Evolutionary conservation across 2,888 invertebrate species (phyloP), one percentile per base, ranked within the genome.

Genomic region (Embidobia sp.): DNA sequence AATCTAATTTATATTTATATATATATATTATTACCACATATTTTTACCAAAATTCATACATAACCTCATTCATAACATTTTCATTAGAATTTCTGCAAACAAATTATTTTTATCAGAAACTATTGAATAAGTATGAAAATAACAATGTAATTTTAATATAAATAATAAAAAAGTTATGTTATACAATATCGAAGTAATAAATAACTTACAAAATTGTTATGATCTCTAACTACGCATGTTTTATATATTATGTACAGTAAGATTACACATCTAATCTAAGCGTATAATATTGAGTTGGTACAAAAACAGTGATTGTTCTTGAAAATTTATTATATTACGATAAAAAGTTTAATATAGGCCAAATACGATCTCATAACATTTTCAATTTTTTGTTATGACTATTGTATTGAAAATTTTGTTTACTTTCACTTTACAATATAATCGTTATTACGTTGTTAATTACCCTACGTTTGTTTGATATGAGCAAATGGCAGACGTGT

Each of bases 401-500:
- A 27, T 48, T 69, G 26, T 40, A 22, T 46, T 35, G 46, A 31
- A 55, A 46, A 59, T 44, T 16, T 29, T n/a, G 4, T 31, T 57
- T 61, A 70, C 59, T 61, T 55, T 75, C 69, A 53, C 49, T 51
- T 57, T 63, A 64, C 57, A 73, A 37, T 49, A n/a, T 26, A 26
- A 49, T 67, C 27, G 29, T 67, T 29, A 42, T 51, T 27, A 19
- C 11, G 6, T 35, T 35, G 0, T 31, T 42, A 44, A 73, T 69
- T 55, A 51, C 22, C 33, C 48, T 72, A 63, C 48, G 13, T 53
- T 31, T 73, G 78, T 82, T 85, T 87, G 87, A 86, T 86, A 87
- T 87, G 87, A 86, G 87, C 85, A 85, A 85, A 84, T 86, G 83
- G 83, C 85, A 85, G 85, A 83, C 82, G 79, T 82, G 75, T 86